Conservation (phyloP, 2,113 vertebrate species). For the Phaetusa simplex region DNA sequence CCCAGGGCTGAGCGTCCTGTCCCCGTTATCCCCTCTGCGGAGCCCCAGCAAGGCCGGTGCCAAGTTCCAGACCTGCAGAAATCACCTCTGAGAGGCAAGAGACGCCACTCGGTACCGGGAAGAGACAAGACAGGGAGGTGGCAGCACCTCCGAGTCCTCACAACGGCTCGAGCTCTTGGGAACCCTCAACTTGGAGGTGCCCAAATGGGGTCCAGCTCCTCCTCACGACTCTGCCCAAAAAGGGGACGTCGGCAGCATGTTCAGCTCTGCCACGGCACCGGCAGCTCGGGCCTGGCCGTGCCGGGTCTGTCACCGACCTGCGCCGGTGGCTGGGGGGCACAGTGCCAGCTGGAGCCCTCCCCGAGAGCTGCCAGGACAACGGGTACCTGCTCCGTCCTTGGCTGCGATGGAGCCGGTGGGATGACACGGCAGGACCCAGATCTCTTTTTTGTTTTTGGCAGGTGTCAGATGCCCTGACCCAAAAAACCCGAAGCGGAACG, state of each 20-base stretch:
- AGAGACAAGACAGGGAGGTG: rapidly evolving
- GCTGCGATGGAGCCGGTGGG: rapidly evolving
- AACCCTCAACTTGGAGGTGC: rapidly evolving
- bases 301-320: background rate
- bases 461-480: background rate
- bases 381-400: background rate
- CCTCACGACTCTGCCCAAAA: background rate
- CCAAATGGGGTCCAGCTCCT: background rate
- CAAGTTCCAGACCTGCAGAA: background rate
- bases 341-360: background rate
- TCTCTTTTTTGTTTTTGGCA: background rate
- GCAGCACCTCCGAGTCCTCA: background rate
- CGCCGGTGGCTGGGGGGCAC: background rate
- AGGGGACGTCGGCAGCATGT: rapidly evolving
- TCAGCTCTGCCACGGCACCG: background rate
- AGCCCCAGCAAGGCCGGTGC: background rate
- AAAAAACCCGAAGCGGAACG: background rate
- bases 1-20: background rate
- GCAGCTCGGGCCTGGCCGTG: background rate
- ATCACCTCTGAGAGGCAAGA: background rate
- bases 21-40: background rate
- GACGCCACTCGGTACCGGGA: rapidly evolving
- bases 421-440: background rate
- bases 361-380: background rate
- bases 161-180: rapidly evolving